Evolutionary conservation across 1,140 invertebrate species (phyloP).

Genomic region (Archivesica marissinica): DNA sequence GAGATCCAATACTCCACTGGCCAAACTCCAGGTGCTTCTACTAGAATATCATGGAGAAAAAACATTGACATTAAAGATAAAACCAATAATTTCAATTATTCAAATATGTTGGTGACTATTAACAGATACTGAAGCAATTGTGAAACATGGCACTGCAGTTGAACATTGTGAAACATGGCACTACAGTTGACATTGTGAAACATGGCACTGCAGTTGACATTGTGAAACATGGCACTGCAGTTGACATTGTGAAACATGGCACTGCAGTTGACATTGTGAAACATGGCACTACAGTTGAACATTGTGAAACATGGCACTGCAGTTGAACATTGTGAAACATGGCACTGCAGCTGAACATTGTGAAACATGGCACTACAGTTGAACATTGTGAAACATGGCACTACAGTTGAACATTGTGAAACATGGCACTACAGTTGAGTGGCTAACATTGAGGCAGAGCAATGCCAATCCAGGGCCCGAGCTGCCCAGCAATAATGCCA

Average conservation of each 20-base stretch:
- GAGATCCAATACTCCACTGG: constrained; percentile 27
- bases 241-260: not conserved
- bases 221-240: not conserved
- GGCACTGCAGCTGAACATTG: no score
- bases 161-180: not conserved
- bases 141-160: not conserved
- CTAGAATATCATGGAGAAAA: constrained; percentile 20
- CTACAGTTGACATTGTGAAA: not conserved
- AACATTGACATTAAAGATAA: constrained; percentile 1
- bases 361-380: no score
- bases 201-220: not conserved
- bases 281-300: no score
- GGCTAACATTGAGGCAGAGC: no score
- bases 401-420: no score
- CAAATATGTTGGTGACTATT: not conserved
- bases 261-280: no score
- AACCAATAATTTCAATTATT: constrained; percentile 15
- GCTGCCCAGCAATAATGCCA: no score
- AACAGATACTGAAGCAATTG: not conserved
- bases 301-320: no score
- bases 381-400: no score
- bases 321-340: no score
- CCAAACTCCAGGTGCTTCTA: constrained; percentile 7
- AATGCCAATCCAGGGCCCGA: no score
- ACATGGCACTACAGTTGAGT: no score